phyloP scores from a whole-genome alignment of 2,113 vertebrate species.

The Manacus vitellinus region DNA sequence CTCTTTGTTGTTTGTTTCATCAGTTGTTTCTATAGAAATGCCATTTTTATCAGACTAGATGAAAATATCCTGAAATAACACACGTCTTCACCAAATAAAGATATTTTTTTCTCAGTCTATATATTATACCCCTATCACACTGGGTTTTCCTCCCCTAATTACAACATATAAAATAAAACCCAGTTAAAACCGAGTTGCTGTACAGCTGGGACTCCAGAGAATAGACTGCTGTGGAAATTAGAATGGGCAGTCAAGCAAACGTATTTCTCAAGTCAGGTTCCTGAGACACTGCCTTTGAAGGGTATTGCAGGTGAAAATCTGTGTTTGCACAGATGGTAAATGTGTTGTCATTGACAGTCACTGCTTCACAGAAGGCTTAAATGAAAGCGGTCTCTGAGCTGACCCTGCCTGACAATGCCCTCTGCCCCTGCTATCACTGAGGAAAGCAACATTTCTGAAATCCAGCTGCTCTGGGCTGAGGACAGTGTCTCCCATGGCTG shows the following conservation, averaged over 20 bases:
- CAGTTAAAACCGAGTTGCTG: accelerated
- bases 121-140: neutral
- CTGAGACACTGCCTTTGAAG: neutral
- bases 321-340: neutral
- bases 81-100: neutral
- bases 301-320: neutral
- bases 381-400: neutral
- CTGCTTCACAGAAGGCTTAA: neutral
- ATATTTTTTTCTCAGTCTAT: neutral
- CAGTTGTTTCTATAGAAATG: conserved; percentile 52
- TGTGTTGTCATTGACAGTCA: neutral
- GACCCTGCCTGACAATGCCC: neutral
- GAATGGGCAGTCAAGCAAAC: neutral
- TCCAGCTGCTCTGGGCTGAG: neutral
- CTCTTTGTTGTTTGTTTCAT: conserved; percentile 11
- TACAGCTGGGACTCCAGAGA: neutral
- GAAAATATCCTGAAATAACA: conserved; percentile 15
- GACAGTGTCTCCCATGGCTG: neutral
- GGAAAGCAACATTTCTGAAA: neutral
- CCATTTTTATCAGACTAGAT: neutral
- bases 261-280: neutral
- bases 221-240: neutral
- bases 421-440: neutral
- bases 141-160: neutral
- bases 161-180: neutral